These are phyloP conservation scores for Lophura nycthemera DNA, from an alignment of 2,113 vertebrate species.

Conservation along the genomic window DNA sequence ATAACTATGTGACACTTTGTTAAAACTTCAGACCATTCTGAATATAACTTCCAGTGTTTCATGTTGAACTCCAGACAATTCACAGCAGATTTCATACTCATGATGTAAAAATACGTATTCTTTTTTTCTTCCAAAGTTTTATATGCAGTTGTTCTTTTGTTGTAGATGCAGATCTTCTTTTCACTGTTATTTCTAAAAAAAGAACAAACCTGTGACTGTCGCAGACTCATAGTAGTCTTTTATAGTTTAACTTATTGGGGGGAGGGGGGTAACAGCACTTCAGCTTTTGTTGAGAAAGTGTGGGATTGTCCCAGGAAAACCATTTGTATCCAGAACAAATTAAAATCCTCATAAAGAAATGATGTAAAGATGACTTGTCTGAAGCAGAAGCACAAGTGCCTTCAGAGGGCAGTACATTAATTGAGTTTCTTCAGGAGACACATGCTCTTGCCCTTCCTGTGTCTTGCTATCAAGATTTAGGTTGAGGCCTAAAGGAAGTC, in stretches of 20 bases:
- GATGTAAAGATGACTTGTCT: slow-evolving; percentile 13
- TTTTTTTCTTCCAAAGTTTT: slow-evolving; percentile 66
- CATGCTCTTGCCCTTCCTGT: slow-evolving; percentile 23
- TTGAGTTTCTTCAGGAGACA: slow-evolving; percentile 48
- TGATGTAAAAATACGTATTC: slow-evolving; percentile 28
- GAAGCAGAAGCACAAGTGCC: slow-evolving; percentile 83
- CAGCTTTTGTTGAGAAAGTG: slow-evolving; percentile 58
- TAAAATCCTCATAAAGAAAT: not conserved
- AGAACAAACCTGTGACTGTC: slow-evolving; percentile 56
- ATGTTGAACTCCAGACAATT: slow-evolving; percentile 26
- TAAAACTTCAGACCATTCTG: slow-evolving; percentile 43
- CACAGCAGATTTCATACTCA: slow-evolving; percentile 56
- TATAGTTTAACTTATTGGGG: slow-evolving; percentile 79
- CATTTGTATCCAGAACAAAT: slow-evolving; percentile 55
- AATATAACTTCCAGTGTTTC: slow-evolving; percentile 24
- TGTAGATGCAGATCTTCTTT: slow-evolving; percentile 61
- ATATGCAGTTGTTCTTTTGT: slow-evolving; percentile 67
- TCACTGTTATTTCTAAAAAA: slow-evolving; percentile 72
- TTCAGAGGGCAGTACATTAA: slow-evolving; percentile 72
- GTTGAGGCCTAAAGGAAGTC: slow-evolving; percentile 43
- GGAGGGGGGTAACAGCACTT: slow-evolving; percentile 58
- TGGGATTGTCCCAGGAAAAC: slow-evolving; percentile 57
- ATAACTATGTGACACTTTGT: not conserved
- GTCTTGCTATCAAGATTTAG: slow-evolving; percentile 47
- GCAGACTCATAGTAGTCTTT: slow-evolving; percentile 68